Base-by-base conservation (phyloP, 2,888 invertebrate species). In the Agrochola lychnidis region DNA sequence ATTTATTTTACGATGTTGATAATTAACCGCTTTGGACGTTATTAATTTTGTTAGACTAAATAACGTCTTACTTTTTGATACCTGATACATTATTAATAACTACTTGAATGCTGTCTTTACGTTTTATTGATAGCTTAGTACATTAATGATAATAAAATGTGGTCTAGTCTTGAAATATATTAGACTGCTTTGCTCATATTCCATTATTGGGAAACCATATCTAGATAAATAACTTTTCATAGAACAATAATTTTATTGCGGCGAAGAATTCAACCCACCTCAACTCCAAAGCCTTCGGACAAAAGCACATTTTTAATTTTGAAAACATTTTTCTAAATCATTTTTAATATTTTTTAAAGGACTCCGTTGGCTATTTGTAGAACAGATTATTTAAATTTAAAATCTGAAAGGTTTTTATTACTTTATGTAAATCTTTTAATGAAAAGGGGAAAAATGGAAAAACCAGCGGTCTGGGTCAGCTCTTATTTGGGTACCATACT, bases 321-420 rank as follows among this genome's bases (percentile, higher is more conserved):
- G 59, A 70, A 72, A 74, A 48, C n/a, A 57, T 70, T 67, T 75
- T 64, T 30, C 19, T 42, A 68, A 76, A 69, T 57, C 0, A 63
- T 62, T 85, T 81, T 84, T 72, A 68, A 73, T 81, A 42, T 42
- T 25, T 42, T 25, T 5, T 42, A 64, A 64, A 71, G 36, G 56
- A 16, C 56, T 71, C 22, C n/a, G 74, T 62, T 66, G 64, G 57
- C 81, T 83, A 62, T 79, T 81, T 71, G 78, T 78, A 70, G 59
- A 83, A 88, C 22, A 83, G 78, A 81, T 77, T 86, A 87, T 82
- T 82, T 75, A 69, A 82, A 82, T 85, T 78, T 51, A 53, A 83
- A 74, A 75, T 78, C 78, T 81, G 63, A 83, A 83, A 86, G 84
- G 69, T 83, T 86, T 88, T 88, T 86, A 81, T 83, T 77, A 76